phyloP scores from a whole-genome alignment of 2,888 invertebrate genomes.

The Gandaritis pyraliata region DNA sequence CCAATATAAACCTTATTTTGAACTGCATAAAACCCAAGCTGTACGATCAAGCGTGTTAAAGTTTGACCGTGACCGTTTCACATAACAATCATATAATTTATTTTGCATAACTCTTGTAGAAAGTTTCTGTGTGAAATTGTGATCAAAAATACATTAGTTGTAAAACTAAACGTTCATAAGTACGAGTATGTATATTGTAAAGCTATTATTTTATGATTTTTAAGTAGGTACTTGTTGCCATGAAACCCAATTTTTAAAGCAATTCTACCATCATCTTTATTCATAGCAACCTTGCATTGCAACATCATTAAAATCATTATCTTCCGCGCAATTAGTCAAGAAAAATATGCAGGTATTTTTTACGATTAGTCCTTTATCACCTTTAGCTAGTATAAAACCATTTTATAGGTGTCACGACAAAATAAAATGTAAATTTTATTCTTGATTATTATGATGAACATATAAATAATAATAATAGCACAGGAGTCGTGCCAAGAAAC shows the following conservation, averaged over 20 bases:
- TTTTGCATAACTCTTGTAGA: conserved; percentile 12
- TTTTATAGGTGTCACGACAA: too few relatives aligned
- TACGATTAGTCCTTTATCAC: background rate
- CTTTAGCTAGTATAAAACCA: background rate
- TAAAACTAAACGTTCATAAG: background rate
- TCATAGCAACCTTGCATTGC: conserved; percentile 9
- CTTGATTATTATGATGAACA: too few relatives aligned
- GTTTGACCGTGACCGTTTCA: conserved; percentile 30
- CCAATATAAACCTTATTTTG: conserved; percentile 11
- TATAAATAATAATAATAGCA: too few relatives aligned
- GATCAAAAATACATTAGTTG: background rate
- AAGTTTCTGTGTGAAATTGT: conserved; percentile 7
- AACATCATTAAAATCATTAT: conserved; percentile 7
- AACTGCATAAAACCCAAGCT: conserved; percentile 7
- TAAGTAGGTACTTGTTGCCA: background rate
- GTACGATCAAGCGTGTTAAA: background rate
- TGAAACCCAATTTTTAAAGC: background rate
- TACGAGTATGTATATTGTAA: too few relatives aligned
- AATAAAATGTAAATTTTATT: too few relatives aligned
- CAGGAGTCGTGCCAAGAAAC: too few relatives aligned
- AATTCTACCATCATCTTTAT: conserved; percentile 1
- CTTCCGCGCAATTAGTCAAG: conserved; percentile 8
- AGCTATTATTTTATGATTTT: too few relatives aligned
- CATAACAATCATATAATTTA: conserved; percentile 12
- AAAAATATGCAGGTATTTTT: conserved; percentile 2